Evolutionary conservation across 2,888 invertebrate species (phyloP), one percentile per base, ranked within the genome.

Genomic region (Anorthoa munda): DNA sequence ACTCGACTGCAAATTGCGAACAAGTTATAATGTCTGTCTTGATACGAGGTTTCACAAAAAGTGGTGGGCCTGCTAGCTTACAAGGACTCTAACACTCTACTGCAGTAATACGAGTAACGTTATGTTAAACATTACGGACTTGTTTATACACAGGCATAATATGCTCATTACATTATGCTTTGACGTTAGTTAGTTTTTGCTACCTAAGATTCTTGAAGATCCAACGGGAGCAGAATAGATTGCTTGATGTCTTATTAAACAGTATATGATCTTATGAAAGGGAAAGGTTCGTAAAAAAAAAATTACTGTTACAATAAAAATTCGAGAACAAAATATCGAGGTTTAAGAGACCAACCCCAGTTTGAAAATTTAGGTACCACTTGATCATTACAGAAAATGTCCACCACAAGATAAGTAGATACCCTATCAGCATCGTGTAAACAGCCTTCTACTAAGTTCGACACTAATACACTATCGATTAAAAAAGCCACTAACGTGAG

Each of bases 401-500:
- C 18, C 2, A 7, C 58, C 4, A 21, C n/a, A 23, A 53, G 53
- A 48, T 46, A 45, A 26, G 55, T 66, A 45, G 15, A 66, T 46
- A 48, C 23, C 13, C 15, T 18, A 53, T 45, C 21, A 26, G 15
- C 58, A 11, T 26, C 45, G 39, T 64, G 75, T 75, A 69, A 58
- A 21, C 56, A 79, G 61, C 50, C 48, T n/a, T 66, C 45, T 63
- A 69, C 21, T 61, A 58, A 67, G 18, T 68, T 68, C 55, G 31
- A 56, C 45, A 45, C 51, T 82, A 59, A 66, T 56, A 26, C 51
- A 63, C 61, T 65, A 82, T 82, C 79, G 72, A 77, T 85, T 69
- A 64, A 71, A 78, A 83, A 85, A 31, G 31, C 56, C 59, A 26
- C 68, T 66, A 56, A 61, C 58, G 55, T 39, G 53, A 74, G 68